Evolutionary conservation across 2,888 invertebrate species (phyloP), one percentile per base, ranked within the genome.

Genomic region (Trichogramma evanescens): DNA sequence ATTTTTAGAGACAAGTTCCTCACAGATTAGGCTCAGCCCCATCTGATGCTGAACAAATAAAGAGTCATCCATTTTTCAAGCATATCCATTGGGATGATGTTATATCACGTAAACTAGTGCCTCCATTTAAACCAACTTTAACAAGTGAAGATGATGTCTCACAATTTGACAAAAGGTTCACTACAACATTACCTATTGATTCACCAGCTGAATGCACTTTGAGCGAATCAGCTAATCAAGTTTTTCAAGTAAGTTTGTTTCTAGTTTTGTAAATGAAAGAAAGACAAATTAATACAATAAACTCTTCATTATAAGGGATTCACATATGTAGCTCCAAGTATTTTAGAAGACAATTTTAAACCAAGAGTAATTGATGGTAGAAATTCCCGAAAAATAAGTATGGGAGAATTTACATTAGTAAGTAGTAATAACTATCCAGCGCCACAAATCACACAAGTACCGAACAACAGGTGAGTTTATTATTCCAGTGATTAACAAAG

Each of bases 91-190:
- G 99, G 99, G 87, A 89, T 65, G 95, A 95, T 71, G 94, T 98
- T 2, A 82, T 93, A 65, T 86, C 87, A 38, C 85, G 94, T 71
- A 87, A 90, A 78, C 81, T 94, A 61, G 94, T 95, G 73, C 96
- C 98, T 50, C 99, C 99, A 42, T 95, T 95, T 74, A 95, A 92
- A 80, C 98, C 98, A 58, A 85, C 87, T 72, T 81, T 99, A 81
- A 88, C 93, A 78, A 81, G 84, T 76, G 96, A 95, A 76, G 97
- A 97, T 75, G 99, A 99, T 79, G 95, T 95, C 9, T 96, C 96
- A 58, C 95, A 97, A 77, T 99, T 99, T 80, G 99, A 99, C 79
- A 93, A 92, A 64, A 93, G 94, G 81, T 99, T 99, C 81, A 99
- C 99, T 61, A 89, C 89, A 78, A 93, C 95, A 80, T 93, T 95